phyloP scores from a whole-genome alignment of 1,140 invertebrate species.

The Theocolax elegans region DNA sequence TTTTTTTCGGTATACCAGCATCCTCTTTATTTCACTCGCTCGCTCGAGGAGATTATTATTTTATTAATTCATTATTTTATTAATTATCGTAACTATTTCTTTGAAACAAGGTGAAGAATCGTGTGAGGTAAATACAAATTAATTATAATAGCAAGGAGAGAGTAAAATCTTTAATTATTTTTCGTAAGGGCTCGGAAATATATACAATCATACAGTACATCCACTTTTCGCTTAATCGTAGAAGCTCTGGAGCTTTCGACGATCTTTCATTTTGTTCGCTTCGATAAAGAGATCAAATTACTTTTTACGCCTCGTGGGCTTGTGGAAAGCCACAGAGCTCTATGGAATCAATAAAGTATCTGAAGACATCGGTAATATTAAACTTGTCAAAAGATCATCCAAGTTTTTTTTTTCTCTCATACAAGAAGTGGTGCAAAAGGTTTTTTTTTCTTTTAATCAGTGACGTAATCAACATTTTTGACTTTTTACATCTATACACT shows the following conservation, averaged over 20 bases:
- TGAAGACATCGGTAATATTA: conserved; percentile 40
- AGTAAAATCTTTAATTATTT: conserved; percentile 40
- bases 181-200: conserved; percentile 34
- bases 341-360: conserved; percentile 40
- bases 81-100: background rate
- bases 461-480: conserved; percentile 41
- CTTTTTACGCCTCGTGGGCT: too few relatives aligned
- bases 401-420: conserved; percentile 39
- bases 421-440: conserved; percentile 45
- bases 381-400: conserved; percentile 41
- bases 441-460: conserved; percentile 36
- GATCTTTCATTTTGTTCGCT: background rate
- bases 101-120: background rate
- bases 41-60: background rate
- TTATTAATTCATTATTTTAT: background rate
- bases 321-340: conserved; percentile 16
- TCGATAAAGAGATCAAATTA: background rate
- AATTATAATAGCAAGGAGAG: conserved; percentile 36
- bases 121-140: conserved; percentile 25
- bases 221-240: conserved; percentile 22
- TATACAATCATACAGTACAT: conserved; percentile 43
- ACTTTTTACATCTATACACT: conserved; percentile 47
- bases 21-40: conserved; percentile 9
- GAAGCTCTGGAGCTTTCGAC: conserved; percentile 33
- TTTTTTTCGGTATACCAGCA: conserved; percentile 29